phyloP scores from a whole-genome alignment of 1,140 invertebrate species.

The Brachionus rubens region DNA sequence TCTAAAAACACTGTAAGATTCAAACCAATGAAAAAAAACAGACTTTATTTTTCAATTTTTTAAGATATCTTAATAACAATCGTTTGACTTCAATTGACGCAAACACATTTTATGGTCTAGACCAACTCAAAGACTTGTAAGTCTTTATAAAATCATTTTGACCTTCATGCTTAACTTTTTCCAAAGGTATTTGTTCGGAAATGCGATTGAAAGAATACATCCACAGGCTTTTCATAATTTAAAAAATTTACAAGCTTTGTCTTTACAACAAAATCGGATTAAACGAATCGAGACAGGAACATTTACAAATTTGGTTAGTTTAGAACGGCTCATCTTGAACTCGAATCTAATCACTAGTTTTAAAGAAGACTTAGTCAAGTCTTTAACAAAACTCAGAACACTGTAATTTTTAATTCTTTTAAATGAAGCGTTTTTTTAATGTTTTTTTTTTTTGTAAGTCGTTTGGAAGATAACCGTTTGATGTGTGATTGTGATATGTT shows the following conservation, averaged over 20 bases:
- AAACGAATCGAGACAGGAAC: conserved; percentile 6
- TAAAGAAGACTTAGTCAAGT: background rate
- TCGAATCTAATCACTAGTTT: background rate
- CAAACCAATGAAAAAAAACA: background rate
- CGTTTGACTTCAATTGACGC: background rate
- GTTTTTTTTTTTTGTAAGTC: background rate
- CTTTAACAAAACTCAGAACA: background rate
- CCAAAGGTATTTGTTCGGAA: background rate
- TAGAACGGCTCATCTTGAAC: background rate
- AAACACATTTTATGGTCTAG: background rate
- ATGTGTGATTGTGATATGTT: conserved; percentile 30
- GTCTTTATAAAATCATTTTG: background rate
- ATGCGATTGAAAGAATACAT: conserved; percentile 10
- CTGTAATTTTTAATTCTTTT: background rate
- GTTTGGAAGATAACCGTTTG: conserved; percentile 7
- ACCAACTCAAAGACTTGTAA: conserved; percentile 15
- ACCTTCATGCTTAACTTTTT: background rate
- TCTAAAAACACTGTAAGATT: background rate
- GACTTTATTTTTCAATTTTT: background rate
- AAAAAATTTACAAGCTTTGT: conserved; percentile 7
- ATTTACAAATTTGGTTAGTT: background rate
- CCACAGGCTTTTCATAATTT: conserved; percentile 3
- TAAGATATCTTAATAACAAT: conserved; percentile 12
- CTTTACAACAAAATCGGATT: conserved; percentile 6
- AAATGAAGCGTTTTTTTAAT: background rate